Evolutionary conservation across 2,888 invertebrate species (phyloP).

Genomic region (Idaea biselata): DNA sequence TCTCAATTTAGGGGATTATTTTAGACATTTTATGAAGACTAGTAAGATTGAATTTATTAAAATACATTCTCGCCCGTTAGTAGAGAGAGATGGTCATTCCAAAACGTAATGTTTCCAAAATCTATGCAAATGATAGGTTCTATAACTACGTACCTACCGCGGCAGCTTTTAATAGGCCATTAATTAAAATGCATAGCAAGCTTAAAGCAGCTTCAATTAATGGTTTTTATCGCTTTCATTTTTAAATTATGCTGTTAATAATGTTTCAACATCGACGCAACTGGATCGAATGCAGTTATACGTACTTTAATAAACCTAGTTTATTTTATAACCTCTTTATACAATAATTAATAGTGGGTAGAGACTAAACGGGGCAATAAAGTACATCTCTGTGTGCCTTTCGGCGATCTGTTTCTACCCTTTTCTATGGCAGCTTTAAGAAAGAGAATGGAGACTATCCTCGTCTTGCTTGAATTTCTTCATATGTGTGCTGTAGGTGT

Average conservation of each 20-base stretch:
- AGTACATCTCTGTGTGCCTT: no score
- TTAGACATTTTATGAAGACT: background rate
- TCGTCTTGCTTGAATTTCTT: no score
- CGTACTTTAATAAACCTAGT: background rate
- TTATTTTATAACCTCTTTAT: background rate
- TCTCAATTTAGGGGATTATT: background rate
- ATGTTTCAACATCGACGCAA: background rate
- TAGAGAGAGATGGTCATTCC: background rate
- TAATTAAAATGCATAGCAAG: background rate
- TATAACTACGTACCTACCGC: background rate
- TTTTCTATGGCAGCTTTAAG: no score
- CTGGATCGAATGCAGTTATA: background rate
- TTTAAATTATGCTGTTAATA: background rate
- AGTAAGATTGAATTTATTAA: background rate
- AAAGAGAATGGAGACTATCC: no score
- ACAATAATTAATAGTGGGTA: no score
- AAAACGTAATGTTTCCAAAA: background rate
- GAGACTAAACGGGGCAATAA: no score
- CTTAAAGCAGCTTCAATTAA: background rate
- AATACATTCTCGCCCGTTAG: background rate
- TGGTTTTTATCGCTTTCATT: background rate
- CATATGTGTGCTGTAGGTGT: no score
- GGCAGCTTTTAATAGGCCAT: background rate
- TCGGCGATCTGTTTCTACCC: no score
- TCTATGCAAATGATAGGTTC: background rate